These are phyloP conservation scores for Caenorhabditis plicata DNA, from an alignment of 2,888 invertebrate genomes.

Conservation along the genomic window DNA sequence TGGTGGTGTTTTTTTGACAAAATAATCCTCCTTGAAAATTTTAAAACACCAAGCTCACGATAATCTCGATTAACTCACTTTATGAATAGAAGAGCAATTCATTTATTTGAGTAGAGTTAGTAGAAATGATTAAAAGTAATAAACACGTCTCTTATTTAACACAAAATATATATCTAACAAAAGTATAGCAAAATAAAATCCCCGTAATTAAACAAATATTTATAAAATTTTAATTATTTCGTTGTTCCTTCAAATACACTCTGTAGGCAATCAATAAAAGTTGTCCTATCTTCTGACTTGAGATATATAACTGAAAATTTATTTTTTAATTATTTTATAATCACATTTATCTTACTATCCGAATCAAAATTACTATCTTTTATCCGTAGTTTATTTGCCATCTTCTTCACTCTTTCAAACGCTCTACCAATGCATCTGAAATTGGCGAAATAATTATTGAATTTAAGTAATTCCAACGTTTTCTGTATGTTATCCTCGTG, in stretches of 20 bases:
- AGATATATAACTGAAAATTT: conserved; percentile 36
- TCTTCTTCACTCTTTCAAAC: conserved; percentile 39
- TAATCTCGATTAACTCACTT: no score
- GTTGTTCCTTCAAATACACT: conserved; percentile 32
- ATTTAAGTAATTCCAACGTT: conserved; percentile 29
- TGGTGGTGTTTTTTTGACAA: conserved; percentile 8
- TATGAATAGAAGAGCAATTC: not conserved
- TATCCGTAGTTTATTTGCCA: conserved; percentile 23
- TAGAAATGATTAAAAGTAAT: not conserved
- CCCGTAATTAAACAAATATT: no score
- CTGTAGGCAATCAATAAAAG: conserved; percentile 43
- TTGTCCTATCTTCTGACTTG: conserved; percentile 38
- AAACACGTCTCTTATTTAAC: no score
- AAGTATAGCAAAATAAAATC: no score
- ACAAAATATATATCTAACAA: no score
- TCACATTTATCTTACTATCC: conserved; percentile 21
- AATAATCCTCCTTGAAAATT: conserved; percentile 13
- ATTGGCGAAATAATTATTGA: not conserved
- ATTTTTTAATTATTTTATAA: not conserved
- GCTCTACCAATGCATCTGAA: conserved; percentile 49
- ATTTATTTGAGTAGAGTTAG: no score
- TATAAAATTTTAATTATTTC: conserved; percentile 2
- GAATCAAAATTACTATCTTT: conserved; percentile 33
- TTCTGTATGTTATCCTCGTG: conserved; percentile 39
- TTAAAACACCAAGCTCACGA: no score